Conservation (phyloP, 2,797 vertebrate species). For the Heterohyrax brucei region DNA sequence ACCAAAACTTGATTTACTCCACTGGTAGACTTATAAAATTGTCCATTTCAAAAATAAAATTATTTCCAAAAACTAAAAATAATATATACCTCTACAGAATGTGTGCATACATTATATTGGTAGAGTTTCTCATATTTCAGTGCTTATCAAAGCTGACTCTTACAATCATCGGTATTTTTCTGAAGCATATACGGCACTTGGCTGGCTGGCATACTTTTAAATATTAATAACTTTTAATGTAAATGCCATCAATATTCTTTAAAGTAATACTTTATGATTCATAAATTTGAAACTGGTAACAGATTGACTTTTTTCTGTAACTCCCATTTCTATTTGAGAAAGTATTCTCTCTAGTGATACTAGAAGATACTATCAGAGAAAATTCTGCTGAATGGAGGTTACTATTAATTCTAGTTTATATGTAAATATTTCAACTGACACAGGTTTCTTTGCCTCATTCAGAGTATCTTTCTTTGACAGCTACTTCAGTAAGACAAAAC, state of each 20-base stretch:
- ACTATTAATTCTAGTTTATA: neutral
- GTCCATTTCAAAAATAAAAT: neutral
- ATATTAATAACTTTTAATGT: neutral
- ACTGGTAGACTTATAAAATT: neutral
- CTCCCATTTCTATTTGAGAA: neutral
- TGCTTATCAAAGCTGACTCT: neutral
- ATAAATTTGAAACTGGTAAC: neutral
- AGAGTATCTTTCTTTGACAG: neutral
- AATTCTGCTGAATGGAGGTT: neutral
- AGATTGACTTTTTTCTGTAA: neutral
- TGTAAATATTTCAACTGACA: neutral
- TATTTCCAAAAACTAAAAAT: neutral
- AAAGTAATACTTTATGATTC: neutral
- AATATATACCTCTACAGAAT: neutral
- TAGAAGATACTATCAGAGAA: slow-evolving; percentile 2
- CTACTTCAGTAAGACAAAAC: neutral
- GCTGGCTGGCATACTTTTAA: neutral
- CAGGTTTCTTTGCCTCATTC: neutral
- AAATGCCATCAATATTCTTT: neutral
- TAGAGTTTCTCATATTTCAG: slow-evolving; percentile 7
- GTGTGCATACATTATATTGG: neutral
- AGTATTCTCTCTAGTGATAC: neutral
- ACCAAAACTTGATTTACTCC: neutral
- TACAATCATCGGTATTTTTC: neutral
- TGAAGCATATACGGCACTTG: neutral